Conservation (phyloP, 2,797 vertebrate species). For the Sphaeramia orbicularis region DNA sequence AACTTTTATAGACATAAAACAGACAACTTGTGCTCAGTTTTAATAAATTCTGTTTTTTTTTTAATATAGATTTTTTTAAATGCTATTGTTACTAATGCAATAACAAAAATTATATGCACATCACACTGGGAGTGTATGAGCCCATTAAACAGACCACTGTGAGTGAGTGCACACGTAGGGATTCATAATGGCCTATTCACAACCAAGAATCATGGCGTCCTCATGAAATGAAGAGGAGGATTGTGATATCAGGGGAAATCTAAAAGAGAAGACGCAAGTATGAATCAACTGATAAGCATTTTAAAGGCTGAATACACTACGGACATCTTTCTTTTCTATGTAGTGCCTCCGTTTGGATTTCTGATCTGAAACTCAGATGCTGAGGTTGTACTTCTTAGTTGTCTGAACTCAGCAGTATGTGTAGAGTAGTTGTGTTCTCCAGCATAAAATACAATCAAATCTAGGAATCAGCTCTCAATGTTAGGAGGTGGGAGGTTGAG, state of each 20-base stretch:
- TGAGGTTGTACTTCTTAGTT: slow-evolving; percentile 5
- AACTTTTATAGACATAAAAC: background rate
- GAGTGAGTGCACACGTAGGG: too few relatives aligned
- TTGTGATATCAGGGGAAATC: slow-evolving; percentile 24
- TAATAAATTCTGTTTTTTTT: too few relatives aligned
- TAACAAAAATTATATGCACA: too few relatives aligned
- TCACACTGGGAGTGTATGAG: too few relatives aligned
- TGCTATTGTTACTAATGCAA: too few relatives aligned
- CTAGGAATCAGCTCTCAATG: slow-evolving; percentile 28
- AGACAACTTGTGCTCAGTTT: too few relatives aligned
- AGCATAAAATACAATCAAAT: slow-evolving; percentile 32
- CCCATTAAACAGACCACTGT: too few relatives aligned
- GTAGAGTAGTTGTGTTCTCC: background rate
- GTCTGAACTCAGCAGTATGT: slow-evolving; percentile 13
- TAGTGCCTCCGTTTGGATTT: background rate
- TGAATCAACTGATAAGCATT: slow-evolving; percentile 1
- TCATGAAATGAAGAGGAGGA: too few relatives aligned
- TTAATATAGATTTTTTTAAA: too few relatives aligned
- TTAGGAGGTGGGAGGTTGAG: background rate
- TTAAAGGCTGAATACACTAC: background rate
- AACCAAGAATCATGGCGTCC: too few relatives aligned
- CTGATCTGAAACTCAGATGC: slow-evolving; percentile 3
- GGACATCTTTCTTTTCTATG: background rate
- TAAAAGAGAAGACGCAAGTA: slow-evolving; percentile 9
- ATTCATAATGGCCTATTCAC: too few relatives aligned